Evolutionary conservation across 2,888 invertebrate genomes (phyloP), one percentile per base, ranked within the genome.

Genomic region (Euspilapteryx auroguttella): DNA sequence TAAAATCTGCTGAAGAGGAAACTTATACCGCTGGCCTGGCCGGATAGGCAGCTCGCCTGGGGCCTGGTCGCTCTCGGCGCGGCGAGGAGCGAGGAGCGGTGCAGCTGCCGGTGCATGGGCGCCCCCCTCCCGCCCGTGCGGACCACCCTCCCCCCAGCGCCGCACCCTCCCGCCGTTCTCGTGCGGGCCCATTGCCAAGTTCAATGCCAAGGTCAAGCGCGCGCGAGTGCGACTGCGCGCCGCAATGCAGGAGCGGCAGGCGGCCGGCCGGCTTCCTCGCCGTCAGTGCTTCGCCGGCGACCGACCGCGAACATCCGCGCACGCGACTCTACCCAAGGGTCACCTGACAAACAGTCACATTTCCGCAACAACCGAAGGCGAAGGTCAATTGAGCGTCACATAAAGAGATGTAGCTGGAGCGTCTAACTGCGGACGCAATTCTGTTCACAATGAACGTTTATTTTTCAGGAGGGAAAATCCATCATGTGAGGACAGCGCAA

Each of bases 121-220:
- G 48, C 49, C 53, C 52, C 51, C 48, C 27, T 39, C 34, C 37
- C 32, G 35, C 37, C 47, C 43, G 32, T 39, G 39, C 41, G 35
- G 34, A 32, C 38, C 35, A 30, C 34, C 34, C 33, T 39, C 29
- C 33, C 31, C 40, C 34, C 35, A 37, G 32, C 45, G 29, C 32
- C 37, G 26, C 34, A 30, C 37, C 42, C 45, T 39, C 48, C 38
- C 40, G 46, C 51, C 62, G 53, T 59, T 32, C 34, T 31, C 32
- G 28, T 33, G 55, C 56, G 68, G 59, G 62, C 66, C 69, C 75
- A 73, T 69, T 81, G 82, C 82, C 85, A 85, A 85, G 85, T 85
- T 86, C 86, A 86, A 82, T 86, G 85, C 84, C 86, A 86, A 86
- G 86, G 86, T 82, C 83, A 82, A 79, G 77, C 71, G 79, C 78